Conservation (phyloP, 2,113 vertebrate genomes). For the Formicarius rufipectus region DNA sequence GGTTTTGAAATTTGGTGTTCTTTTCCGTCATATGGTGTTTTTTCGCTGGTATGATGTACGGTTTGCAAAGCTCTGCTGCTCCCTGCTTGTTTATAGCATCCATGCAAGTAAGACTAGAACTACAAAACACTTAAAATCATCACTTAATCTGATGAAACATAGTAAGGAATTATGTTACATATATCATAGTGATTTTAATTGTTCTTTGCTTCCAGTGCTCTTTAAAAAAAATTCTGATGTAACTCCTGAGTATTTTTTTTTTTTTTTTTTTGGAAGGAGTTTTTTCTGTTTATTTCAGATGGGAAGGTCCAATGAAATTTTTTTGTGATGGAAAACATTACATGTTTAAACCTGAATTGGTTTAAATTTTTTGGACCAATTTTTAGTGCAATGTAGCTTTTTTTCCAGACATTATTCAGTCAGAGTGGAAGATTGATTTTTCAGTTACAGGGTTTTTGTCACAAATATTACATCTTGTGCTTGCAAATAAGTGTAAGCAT, state of each 20-base stretch:
- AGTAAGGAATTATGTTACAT: not conserved
- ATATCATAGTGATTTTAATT: not conserved
- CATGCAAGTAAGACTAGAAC: not conserved
- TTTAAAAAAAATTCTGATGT: not conserved
- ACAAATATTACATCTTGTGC: not conserved
- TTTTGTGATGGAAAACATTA: not conserved
- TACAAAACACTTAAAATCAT: not conserved
- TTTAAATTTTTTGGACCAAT: not conserved
- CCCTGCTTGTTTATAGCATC: conserved; percentile 38
- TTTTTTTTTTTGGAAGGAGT: not conserved
- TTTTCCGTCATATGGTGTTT: not conserved
- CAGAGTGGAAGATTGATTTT: not conserved
- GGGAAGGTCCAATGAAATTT: not conserved
- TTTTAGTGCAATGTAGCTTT: not conserved
- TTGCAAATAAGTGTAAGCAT: not conserved
- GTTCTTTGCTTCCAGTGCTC: not conserved
- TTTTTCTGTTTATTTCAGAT: not conserved
- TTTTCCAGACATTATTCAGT: not conserved
- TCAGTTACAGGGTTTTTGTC: not conserved
- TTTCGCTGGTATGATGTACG: not conserved
- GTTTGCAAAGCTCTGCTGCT: conserved; percentile 61
- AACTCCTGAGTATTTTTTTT: not conserved
- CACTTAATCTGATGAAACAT: not conserved
- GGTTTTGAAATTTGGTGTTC: not conserved
- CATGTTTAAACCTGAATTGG: not conserved